phyloP scores from a whole-genome alignment of 2,797 vertebrate species.

The Protonibea diacanthus region DNA sequence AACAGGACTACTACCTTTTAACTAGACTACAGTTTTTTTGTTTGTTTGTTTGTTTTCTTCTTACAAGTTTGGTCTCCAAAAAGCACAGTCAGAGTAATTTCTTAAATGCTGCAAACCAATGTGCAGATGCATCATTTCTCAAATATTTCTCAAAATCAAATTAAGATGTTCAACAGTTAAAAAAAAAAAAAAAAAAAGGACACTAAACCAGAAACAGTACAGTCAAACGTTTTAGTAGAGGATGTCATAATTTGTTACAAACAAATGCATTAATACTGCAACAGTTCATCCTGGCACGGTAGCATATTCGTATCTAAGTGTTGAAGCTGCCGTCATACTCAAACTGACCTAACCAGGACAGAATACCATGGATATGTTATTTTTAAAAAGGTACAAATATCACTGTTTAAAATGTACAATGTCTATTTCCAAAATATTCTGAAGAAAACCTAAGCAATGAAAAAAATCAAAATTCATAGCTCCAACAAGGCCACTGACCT shows the following conservation, averaged over 20 bases:
- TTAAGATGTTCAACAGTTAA: neutral
- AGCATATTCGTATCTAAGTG: constrained; percentile 1
- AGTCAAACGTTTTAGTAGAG: constrained; percentile 53
- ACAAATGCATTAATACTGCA: constrained; percentile 23
- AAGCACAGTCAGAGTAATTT: neutral
- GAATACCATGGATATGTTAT: neutral
- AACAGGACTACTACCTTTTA: neutral
- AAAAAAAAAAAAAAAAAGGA: constrained; percentile 20
- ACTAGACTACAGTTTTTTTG: neutral
- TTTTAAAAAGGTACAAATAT: constrained; percentile 26
- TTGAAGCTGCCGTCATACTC: neutral
- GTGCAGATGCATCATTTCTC: neutral
- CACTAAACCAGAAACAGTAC: constrained; percentile 4
- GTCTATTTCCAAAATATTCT: constrained; percentile 43
- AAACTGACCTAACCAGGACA: constrained; percentile 8
- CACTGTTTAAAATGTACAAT: constrained; percentile 29
- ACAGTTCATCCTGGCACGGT: neutral
- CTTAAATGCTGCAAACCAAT: constrained; percentile 4
- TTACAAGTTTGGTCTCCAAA: neutral
- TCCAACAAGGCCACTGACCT: neutral
- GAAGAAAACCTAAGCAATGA: constrained; percentile 2
- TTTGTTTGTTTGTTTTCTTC: no score
- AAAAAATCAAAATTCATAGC: constrained; percentile 6
- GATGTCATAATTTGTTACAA: constrained; percentile 27
- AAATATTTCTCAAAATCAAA: constrained; percentile 7